Base-by-base conservation (phyloP, 1,140 invertebrate genomes). In the Venturia canescens region DNA sequence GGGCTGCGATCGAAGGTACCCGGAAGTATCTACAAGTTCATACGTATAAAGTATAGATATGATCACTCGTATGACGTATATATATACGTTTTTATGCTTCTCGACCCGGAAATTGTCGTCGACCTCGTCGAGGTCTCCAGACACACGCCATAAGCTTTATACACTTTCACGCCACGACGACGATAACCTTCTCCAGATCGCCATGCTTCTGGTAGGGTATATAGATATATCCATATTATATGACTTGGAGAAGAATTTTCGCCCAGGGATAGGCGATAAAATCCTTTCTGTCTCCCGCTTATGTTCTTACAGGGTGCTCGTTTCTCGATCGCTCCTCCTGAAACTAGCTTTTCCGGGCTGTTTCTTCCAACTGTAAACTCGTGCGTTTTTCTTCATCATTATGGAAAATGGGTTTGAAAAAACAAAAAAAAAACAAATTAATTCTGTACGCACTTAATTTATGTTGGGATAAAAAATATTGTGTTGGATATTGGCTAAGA, bases 41-140 rank as follows among this genome's bases (percentile, higher is more conserved):
- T 21, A n/a, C 16, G 18, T 53, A 53, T 11, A 11, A 57, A 57
- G 13, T 23, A 23, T 1, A 53, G 15, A 53, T 18, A 3, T 21
- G 15, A 3, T 5, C 21, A 1, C 21, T 1, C 21, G 11, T 26
- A 7, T n/a, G 11, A 63, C 27, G 15, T 21, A 63, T 31, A 34
- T 69, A 31, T 31, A 21, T 18, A 69, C 16, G 13, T 31, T 31
- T 69, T 31, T 31, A 29, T 31, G 31, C 29, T 69, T 11, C 16
- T 3, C 66, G 29, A 69, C 66, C 66, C 66, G 66, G 66, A 69
- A 69, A 69, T 69, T 69, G 66, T 69, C 66, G 66, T 69, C 66
- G 66, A 69, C 66, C 66, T 69, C 66, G 15, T 15, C 66, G 66
- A 69, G 66, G 29, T 69, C 66, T 69, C 60, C n/a, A 63, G 60